phyloP scores from a whole-genome alignment of 2,888 invertebrate genomes.

The Xestobium rufovillosum region DNA sequence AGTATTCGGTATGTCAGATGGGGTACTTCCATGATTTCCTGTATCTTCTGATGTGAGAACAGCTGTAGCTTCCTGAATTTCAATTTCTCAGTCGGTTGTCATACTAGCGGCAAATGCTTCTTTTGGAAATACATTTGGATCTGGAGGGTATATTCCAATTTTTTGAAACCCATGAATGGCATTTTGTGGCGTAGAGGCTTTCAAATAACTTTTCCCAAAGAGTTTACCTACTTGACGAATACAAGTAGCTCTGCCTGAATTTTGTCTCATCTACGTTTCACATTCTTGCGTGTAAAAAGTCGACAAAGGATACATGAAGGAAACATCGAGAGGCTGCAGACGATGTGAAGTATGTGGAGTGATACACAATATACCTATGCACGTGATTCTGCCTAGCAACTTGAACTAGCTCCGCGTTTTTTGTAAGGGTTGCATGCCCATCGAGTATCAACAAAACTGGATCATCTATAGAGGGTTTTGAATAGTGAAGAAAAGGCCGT shows the following conservation, averaged over 20 bases:
- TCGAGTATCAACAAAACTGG: slow-evolving; percentile 11
- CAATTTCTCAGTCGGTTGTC: slow-evolving; percentile 14
- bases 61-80: no score
- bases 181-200: slow-evolving; percentile 14
- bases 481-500: no score
- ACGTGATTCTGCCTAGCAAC: slow-evolving; percentile 13
- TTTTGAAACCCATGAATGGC: slow-evolving; percentile 14
- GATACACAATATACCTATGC: no score
- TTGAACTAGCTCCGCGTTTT: slow-evolving; percentile 13
- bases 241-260: slow-evolving; percentile 13
- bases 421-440: slow-evolving; percentile 13
- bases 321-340: slow-evolving; percentile 14
- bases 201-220: slow-evolving; percentile 14
- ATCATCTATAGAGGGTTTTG: slow-evolving; percentile 12
- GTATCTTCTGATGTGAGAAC: no score
- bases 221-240: no score
- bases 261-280: slow-evolving; percentile 12
- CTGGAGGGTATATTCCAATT: slow-evolving; percentile 12
- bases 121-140: slow-evolving; percentile 13
- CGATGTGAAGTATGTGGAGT: no score
- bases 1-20: no score
- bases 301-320: slow-evolving; percentile 14
- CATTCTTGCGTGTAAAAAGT: slow-evolving; percentile 16
- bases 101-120: slow-evolving; percentile 14
- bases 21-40: no score